Evolutionary conservation across 1,140 invertebrate genomes (phyloP).

Genomic region (Dendrolimus punctatus): DNA sequence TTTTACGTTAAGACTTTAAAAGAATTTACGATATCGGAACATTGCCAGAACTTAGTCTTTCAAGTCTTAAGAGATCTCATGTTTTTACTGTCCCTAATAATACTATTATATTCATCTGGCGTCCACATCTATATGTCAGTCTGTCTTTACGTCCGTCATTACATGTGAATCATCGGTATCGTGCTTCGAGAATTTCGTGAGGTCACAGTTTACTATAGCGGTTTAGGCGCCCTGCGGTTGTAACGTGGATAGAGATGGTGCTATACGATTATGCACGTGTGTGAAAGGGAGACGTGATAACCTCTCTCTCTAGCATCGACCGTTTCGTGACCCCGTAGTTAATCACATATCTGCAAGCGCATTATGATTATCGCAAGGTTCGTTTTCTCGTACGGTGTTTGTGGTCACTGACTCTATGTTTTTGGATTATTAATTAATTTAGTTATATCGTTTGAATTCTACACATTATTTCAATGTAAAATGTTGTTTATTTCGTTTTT

Average conservation of each 20-base stretch:
- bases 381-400: slow-evolving; percentile 47
- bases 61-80: too few species aligned
- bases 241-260: slow-evolving; percentile 34
- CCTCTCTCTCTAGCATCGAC: slow-evolving; percentile 53
- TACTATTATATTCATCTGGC: slow-evolving; percentile 36
- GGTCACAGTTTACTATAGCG: slow-evolving; percentile 69
- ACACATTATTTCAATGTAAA: too few species aligned
- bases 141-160: slow-evolving; percentile 47
- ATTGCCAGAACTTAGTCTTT: neutral
- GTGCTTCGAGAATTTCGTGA: slow-evolving; percentile 63
- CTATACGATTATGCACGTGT: slow-evolving; percentile 24
- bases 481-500: too few species aligned
- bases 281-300: slow-evolving; percentile 23
- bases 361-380: slow-evolving; percentile 63
- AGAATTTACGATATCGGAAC: too few species aligned
- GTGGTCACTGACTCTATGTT: slow-evolving; percentile 53
- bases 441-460: neutral
- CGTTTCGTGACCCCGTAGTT: slow-evolving; percentile 61
- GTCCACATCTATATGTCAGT: slow-evolving; percentile 46
- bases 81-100: too few species aligned
- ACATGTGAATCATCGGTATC: slow-evolving; percentile 53
- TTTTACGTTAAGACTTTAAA: too few species aligned
- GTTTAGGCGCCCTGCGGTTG: slow-evolving; percentile 62
- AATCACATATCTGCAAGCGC: slow-evolving; percentile 69
- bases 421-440: neutral